These are phyloP conservation scores for Morone saxatilis DNA, from an alignment of 2,113 vertebrate genomes.

Conservation along the genomic window DNA sequence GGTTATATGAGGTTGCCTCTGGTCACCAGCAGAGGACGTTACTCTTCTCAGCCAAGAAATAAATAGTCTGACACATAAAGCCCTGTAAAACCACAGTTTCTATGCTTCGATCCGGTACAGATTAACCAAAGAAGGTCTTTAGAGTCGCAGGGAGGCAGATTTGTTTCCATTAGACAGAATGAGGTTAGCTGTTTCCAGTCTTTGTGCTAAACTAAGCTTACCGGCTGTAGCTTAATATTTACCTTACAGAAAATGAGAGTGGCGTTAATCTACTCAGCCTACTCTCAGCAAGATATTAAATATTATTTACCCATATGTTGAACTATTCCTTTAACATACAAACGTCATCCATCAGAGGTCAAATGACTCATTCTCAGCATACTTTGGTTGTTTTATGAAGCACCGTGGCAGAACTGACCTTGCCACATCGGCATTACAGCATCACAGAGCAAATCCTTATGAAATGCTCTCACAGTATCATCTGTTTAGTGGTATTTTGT, in stretches of 20 bases:
- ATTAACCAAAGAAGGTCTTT: background rate
- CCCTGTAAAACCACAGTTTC: background rate
- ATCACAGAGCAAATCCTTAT: background rate
- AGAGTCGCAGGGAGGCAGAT: background rate
- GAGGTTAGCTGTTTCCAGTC: background rate
- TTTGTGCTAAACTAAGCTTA: slow-evolving; percentile 6
- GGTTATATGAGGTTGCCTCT: background rate
- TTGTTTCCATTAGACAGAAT: background rate
- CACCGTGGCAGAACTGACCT: background rate
- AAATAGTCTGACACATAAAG: background rate
- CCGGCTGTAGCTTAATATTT: background rate
- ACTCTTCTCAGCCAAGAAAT: background rate
- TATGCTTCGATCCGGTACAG: background rate
- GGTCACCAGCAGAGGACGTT: background rate
- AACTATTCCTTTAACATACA: background rate
- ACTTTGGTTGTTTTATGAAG: slow-evolving; percentile 3
- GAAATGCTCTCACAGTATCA: background rate
- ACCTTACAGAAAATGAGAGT: background rate
- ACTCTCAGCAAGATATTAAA: background rate
- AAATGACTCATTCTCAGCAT: slow-evolving; percentile 3
- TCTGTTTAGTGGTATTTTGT: slow-evolving; percentile 19
- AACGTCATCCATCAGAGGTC: background rate
- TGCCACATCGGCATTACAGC: slow-evolving; percentile 9
- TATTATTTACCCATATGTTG: background rate
- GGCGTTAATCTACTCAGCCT: background rate